Conservation (phyloP, 2,797 vertebrate genomes). For the Sphaeramia orbicularis region DNA sequence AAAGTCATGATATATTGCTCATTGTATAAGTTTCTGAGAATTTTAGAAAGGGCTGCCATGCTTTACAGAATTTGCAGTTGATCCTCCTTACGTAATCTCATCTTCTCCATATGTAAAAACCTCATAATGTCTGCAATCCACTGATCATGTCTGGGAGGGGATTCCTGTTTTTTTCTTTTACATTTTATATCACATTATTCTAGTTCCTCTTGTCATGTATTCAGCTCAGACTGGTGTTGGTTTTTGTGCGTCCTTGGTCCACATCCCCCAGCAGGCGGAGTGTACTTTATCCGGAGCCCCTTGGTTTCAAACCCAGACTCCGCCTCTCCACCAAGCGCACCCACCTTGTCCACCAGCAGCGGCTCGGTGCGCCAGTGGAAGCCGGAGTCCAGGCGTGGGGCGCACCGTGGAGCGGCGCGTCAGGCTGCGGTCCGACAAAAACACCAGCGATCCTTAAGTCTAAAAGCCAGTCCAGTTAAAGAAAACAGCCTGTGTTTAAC, state of each 20-base stretch:
- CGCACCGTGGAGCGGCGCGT: conserved; percentile 40
- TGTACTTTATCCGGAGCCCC: conserved; percentile 79
- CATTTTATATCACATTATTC: no score
- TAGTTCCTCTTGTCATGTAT: no score
- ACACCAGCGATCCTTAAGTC: not conserved
- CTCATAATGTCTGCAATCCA: no score
- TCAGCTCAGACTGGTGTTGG: conserved; percentile 11
- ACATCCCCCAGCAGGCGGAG: conserved; percentile 42
- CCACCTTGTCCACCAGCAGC: conserved; percentile 72
- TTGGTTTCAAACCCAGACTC: conserved; percentile 72
- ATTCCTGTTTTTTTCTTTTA: no score
- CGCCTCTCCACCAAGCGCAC: conserved; percentile 80
- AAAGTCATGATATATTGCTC: no score
- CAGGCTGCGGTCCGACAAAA: conserved; percentile 4
- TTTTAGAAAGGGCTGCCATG: no score
- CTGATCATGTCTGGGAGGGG: no score
- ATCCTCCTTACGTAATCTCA: no score
- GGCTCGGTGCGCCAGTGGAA: conserved; percentile 71
- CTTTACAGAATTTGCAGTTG: no score
- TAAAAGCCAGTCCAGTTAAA: no score
- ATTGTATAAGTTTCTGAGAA: no score
- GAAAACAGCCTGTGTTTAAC: conserved; percentile 10
- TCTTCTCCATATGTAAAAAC: no score
- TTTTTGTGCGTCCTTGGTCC: conserved; percentile 12
- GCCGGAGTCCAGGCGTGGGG: conserved; percentile 58